These are phyloP conservation scores for Malurus leucopterus DNA, from an alignment of 2,797 vertebrate species.

Conservation along the genomic window DNA sequence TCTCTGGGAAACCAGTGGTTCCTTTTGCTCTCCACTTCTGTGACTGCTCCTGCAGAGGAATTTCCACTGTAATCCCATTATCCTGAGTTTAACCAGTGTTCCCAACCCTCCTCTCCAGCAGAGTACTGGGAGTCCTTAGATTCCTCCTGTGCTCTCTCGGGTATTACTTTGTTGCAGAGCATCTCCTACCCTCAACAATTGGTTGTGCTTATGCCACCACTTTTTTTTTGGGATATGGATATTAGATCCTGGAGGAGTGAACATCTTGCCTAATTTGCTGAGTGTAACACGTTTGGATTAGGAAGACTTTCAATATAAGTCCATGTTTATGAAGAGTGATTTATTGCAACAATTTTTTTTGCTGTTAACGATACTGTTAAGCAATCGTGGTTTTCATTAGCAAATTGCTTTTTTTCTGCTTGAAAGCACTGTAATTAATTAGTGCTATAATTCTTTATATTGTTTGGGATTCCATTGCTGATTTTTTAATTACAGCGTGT, in stretches of 20 bases:
- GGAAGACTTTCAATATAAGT: not conserved
- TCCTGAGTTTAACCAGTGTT: not conserved
- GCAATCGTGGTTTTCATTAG: conserved; percentile 6
- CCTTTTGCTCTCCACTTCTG: not conserved
- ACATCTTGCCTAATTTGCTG: not conserved
- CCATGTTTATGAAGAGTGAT: not conserved
- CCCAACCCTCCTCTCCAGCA: not conserved
- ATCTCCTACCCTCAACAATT: not conserved
- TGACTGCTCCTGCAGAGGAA: not conserved
- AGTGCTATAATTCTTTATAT: conserved; percentile 25
- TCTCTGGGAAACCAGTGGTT: not conserved
- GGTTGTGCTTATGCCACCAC: not conserved
- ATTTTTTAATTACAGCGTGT: not conserved
- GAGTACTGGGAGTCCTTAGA: not conserved
- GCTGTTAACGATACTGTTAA: not conserved
- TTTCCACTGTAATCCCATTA: not conserved
- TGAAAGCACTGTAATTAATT: conserved; percentile 29
- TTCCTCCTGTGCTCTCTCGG: not conserved
- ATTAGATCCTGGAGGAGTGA: not conserved
- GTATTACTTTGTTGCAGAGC: rapidly evolving
- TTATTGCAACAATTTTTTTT: not conserved
- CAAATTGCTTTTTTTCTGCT: conserved; percentile 10
- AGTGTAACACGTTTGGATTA: not conserved
- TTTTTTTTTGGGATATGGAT: not conserved
- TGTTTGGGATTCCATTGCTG: conserved; percentile 8